A percentile compares a stretch with the other conserved stretches of the same genome.
Conservation (phyloP, 2,113 vertebrate species). For the Gulo gulo region DNA sequence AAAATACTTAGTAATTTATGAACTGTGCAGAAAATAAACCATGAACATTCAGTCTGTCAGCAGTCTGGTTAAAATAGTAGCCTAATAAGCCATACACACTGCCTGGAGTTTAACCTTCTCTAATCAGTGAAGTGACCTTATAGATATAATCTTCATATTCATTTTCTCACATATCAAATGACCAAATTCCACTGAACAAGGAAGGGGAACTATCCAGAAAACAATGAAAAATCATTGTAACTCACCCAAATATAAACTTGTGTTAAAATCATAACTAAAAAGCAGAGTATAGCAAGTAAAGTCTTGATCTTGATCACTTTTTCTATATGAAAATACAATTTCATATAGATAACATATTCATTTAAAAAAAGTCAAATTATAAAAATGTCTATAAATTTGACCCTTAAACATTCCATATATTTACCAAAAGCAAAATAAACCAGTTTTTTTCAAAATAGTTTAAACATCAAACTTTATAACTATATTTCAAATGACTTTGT, state of each 20-base stretch:
- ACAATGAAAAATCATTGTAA: neutral
- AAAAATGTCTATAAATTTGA: neutral
- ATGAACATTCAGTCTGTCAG: neutral
- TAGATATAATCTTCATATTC: neutral
- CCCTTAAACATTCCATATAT: neutral
- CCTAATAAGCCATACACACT: neutral
- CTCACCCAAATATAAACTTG: neutral
- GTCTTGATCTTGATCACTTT: neutral
- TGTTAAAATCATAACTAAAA: neutral
- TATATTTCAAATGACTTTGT: neutral
- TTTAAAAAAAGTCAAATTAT: neutral
- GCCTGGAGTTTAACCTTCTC: neutral
- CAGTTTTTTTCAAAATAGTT: neutral
- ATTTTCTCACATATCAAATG: neutral
- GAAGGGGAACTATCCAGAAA: neutral
- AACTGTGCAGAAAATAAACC: slow-evolving; percentile 53
- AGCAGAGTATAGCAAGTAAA: neutral
- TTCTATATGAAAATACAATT: neutral
- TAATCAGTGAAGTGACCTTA: slow-evolving; percentile 7
- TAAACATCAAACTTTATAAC: neutral
- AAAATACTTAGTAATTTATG: slow-evolving; percentile 62
- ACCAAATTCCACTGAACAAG: neutral
- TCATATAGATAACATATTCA: neutral
- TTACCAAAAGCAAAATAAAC: neutral
- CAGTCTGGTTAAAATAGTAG: neutral